Base-by-base conservation (phyloP, 2,888 invertebrate genomes). In the Trisateles emortualis region DNA sequence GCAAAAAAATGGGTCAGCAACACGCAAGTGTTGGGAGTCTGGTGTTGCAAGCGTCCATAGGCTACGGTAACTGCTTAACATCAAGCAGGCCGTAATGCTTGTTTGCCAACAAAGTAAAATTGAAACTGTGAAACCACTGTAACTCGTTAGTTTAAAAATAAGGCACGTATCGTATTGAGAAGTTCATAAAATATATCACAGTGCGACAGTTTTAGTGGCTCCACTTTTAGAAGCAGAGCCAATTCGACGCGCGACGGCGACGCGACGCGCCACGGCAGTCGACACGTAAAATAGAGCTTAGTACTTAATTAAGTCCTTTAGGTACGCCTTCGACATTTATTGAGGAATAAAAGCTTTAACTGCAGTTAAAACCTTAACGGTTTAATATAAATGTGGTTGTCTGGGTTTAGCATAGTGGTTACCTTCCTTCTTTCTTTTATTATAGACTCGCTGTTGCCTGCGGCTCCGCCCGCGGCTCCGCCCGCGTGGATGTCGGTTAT, bases 131-230 rank as follows among this genome's bases (percentile, higher is more conserved):
- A 26, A 6, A 42, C 29, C n/a, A 19, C 35, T 17, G n/a, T 0
- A 17, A 13, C 11, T 51, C 39, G 32, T 44, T 44, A 45, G 26
- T 33, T 39, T 33, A 10, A 47, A 50, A 36, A 50, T 50, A 43
- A 50, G 11, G 32, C 43, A 32, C 51, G 44, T 51, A 26, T 45
- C 33, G 39, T 32, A 33, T 40, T n/a, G 32, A 39, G 39, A 33
- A 39, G 17, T 51, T 44, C 17, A 39, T 51, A 44, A 51, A 17
- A 45, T 51, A 51, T 40, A 40, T 51, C 39, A 44, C 39, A 19
- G 39, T 14, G 33, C 19, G 51, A 51, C 51, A 51, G 51, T 45
- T 51, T 51, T 51, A 51, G 30, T 26, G 51, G 17, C 19, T 17
- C 32, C 17, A 39, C 42, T 50, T 39, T 51, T 17, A 40, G 38